Evolutionary conservation across 2,113 vertebrate species (phyloP).

Genomic region (Apaloderma vittatum): DNA sequence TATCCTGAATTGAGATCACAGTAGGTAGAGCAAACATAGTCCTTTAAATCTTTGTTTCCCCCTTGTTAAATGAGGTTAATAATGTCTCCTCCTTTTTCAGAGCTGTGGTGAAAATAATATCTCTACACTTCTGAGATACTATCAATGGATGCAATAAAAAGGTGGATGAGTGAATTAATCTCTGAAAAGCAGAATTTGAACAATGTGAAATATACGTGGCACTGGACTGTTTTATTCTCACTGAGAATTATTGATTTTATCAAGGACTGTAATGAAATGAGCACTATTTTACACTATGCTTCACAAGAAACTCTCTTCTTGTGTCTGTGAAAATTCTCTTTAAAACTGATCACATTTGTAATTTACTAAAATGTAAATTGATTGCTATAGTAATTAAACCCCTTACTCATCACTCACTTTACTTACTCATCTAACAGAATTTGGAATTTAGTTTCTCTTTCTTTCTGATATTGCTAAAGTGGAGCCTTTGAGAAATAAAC

Average conservation of each 20-base stretch:
- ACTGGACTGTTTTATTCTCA: neutral
- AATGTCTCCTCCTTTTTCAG: neutral
- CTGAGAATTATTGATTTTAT: neutral
- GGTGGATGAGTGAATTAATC: neutral
- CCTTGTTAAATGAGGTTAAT: neutral
- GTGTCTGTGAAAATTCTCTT: neutral
- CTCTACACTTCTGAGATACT: neutral
- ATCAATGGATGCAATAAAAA: neutral
- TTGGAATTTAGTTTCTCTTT: neutral
- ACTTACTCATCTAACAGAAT: neutral
- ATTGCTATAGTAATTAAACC: neutral
- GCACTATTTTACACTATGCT: neutral
- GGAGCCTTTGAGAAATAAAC: neutral
- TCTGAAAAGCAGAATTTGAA: neutral
- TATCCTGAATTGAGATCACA: neutral
- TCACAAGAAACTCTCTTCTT: neutral
- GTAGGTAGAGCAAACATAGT: neutral
- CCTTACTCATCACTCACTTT: neutral
- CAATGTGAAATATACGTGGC: neutral
- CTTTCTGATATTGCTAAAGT: neutral
- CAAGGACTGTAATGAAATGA: neutral
- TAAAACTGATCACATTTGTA: neutral
- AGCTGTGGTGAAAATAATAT: neutral
- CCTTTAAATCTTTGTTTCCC: neutral
- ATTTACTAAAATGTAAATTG: neutral